Conservation (phyloP, 2,888 invertebrate genomes). For the Watsonalla cultraria region DNA sequence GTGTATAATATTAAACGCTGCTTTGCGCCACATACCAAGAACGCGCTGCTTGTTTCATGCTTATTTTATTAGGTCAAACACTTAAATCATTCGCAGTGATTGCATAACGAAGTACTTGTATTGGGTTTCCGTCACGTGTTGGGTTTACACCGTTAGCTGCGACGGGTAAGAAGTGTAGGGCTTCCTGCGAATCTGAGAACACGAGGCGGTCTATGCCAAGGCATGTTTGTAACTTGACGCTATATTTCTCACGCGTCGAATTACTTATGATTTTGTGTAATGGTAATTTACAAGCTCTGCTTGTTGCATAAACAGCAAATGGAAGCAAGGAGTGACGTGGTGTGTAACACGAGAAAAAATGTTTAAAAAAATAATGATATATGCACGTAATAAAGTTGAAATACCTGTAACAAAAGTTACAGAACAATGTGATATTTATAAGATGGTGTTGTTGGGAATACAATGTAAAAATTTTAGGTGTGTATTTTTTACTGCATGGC, state of each 20-base stretch:
- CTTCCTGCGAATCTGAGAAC: slow-evolving; percentile 25
- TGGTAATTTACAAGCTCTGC: not conserved
- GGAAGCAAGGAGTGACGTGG: not conserved
- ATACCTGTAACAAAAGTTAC: not conserved
- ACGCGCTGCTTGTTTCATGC: slow-evolving; percentile 20
- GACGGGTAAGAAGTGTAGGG: slow-evolving; percentile 35
- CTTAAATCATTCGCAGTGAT: slow-evolving; percentile 38
- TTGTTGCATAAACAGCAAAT: not conserved
- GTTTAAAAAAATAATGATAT: not conserved
- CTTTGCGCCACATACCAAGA: slow-evolving; percentile 19
- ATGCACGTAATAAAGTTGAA: not conserved
- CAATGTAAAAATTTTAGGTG: not conserved
- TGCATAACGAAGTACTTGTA: slow-evolving; percentile 33
- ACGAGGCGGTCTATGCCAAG: slow-evolving; percentile 25
- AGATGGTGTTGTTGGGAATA: not conserved
- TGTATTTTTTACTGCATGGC: not conserved
- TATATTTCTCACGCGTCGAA: slow-evolving; percentile 46
- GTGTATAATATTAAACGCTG: slow-evolving; percentile 9
- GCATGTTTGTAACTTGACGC: slow-evolving; percentile 40
- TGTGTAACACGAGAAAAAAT: not conserved
- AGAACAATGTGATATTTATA: not conserved
- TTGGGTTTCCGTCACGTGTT: slow-evolving; percentile 44
- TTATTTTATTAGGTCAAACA: slow-evolving; percentile 38
- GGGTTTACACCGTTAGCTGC: slow-evolving; percentile 35
- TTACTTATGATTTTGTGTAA: slow-evolving; percentile 25